phyloP scores from a whole-genome alignment of 2,797 vertebrate genomes.

The Onychomys torridus region DNA sequence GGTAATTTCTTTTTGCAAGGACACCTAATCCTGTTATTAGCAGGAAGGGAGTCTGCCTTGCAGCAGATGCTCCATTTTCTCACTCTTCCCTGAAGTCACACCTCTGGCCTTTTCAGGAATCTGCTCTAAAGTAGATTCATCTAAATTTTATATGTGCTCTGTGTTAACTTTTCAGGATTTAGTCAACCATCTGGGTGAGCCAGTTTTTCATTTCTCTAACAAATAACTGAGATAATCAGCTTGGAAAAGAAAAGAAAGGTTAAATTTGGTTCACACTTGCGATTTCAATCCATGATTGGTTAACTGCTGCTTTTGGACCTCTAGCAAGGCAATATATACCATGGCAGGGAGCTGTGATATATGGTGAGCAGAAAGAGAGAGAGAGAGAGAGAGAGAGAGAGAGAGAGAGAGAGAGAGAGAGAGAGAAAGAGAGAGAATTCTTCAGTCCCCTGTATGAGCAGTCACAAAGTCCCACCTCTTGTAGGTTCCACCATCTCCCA shows the following conservation, averaged over 20 bases:
- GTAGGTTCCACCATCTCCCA: neutral
- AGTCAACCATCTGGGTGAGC: neutral
- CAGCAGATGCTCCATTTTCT: rapidly evolving
- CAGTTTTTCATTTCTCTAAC: neutral
- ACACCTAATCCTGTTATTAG: neutral
- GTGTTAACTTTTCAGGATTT: neutral
- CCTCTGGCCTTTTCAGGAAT: neutral
- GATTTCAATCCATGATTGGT: neutral
- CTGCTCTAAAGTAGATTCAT: neutral
- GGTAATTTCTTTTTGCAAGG: constrained; percentile 73
- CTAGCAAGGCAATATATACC: neutral
- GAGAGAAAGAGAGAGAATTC: neutral
- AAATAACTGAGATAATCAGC: neutral
- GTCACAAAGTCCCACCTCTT: neutral
- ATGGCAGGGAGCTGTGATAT: neutral
- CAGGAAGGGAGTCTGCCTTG: neutral
- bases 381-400: neutral
- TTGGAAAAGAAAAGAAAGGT: neutral
- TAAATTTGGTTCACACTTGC: neutral
- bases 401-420: neutral
- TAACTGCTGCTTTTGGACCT: neutral
- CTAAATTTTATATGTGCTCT: neutral
- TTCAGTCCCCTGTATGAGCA: neutral
- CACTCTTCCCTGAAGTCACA: neutral
- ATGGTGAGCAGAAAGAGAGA: neutral